A percentile compares a stretch with the other conserved stretches of the same genome.
Evolutionary conservation across 2,797 vertebrate species (phyloP).

Genomic region (Enteromius anoplus): DNA sequence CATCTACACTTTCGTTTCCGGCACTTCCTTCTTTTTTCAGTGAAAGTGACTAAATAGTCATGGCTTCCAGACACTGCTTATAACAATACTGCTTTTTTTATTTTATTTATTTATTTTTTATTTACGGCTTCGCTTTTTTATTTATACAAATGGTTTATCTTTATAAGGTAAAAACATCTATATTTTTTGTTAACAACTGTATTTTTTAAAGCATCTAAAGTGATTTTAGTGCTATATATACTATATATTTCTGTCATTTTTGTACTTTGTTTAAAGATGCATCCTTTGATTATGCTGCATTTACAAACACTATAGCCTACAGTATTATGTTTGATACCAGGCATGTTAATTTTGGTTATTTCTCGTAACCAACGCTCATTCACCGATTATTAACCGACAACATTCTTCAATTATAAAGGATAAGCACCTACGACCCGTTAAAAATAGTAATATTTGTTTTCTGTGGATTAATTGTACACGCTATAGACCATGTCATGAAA

Average conservation of each 20-base stretch:
- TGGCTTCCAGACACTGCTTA: background rate
- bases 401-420: too few relatives aligned
- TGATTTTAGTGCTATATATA: background rate
- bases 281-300: background rate
- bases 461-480: too few relatives aligned
- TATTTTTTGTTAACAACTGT: background rate
- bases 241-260: too few relatives aligned
- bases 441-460: too few relatives aligned
- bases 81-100: background rate
- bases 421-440: too few relatives aligned
- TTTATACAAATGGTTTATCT: background rate
- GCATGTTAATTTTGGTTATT: too few relatives aligned
- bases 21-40: background rate
- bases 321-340: background rate
- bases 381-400: too few relatives aligned
- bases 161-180: background rate
- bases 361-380: too few relatives aligned
- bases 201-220: background rate
- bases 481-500: too few relatives aligned
- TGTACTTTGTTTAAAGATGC: background rate
- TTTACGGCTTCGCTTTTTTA: background rate
- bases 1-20: background rate
- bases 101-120: too few relatives aligned
- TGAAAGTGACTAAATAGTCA: background rate
- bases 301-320: background rate